Evolutionary conservation across 2,888 invertebrate species (phyloP).

Genomic region (Lypha dubia): DNA sequence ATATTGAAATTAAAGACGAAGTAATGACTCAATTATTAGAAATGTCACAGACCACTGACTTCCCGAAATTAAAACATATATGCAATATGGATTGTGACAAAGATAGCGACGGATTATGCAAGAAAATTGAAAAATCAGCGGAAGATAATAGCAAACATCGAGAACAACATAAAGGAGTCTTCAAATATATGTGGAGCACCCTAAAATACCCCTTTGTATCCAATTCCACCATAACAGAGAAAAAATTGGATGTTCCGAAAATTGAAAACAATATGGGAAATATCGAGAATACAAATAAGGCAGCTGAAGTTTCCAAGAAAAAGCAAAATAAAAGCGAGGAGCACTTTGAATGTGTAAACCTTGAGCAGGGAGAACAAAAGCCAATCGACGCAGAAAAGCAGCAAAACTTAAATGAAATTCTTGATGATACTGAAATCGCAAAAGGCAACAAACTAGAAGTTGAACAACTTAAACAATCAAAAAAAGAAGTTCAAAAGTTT

Average conservation of each 20-base stretch:
- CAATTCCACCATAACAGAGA: background rate
- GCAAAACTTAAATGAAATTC: background rate
- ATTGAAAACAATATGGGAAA: background rate
- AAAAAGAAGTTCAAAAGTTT: background rate
- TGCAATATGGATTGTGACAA: background rate
- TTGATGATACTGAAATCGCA: background rate
- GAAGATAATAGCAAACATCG: background rate
- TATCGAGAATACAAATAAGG: background rate
- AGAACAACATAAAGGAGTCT: background rate
- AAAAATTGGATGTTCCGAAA: background rate
- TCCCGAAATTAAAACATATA: conserved; percentile 20
- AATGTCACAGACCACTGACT: background rate
- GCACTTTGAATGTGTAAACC: background rate
- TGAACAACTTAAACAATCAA: background rate
- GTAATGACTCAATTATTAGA: conserved; percentile 22
- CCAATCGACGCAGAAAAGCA: background rate
- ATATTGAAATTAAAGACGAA: conserved; percentile 15
- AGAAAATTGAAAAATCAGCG: background rate
- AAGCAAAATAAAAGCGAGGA: background rate
- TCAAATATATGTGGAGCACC: conserved; percentile 10
- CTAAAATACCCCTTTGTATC: conserved; percentile 34
- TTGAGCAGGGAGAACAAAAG: background rate
- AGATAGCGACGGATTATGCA: background rate
- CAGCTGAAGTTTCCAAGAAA: background rate
- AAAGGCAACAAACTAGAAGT: background rate